Conservation (phyloP, 2,797 vertebrate species). For the Iguana delicatissima region DNA sequence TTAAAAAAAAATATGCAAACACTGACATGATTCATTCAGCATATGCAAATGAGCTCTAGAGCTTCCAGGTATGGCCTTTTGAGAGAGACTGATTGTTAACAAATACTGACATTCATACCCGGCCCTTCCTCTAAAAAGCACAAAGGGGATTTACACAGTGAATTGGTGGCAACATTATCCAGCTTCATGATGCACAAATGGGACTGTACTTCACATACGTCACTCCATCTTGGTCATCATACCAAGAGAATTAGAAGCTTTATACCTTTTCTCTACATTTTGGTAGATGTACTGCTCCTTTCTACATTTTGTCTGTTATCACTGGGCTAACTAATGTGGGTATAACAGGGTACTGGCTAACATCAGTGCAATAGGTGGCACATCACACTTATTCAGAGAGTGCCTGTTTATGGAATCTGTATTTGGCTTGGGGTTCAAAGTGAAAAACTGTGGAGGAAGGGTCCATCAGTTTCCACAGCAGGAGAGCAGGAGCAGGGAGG, state of each 20-base stretch:
- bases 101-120: neutral
- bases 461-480: slow-evolving; percentile 75
- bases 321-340: neutral
- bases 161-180: neutral
- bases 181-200: neutral
- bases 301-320: neutral
- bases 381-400: slow-evolving; percentile 32
- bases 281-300: neutral
- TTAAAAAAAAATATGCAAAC: neutral
- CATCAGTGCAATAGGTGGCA: neutral
- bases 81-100: neutral
- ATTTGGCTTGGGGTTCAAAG: slow-evolving; percentile 36
- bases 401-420: slow-evolving; percentile 51
- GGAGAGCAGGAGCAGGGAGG: slow-evolving; percentile 61
- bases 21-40: neutral
- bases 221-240: neutral
- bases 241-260: neutral
- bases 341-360: neutral
- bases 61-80: too few species aligned
- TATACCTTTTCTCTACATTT: slow-evolving; percentile 6
- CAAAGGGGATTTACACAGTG: neutral
- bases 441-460: slow-evolving; percentile 64
- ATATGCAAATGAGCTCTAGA: neutral
- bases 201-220: neutral
- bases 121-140: neutral